Percentiles rank a stretch among this genome's conserved stretches.
phyloP scores from a whole-genome alignment of 2,888 invertebrate genomes.

The Amblyteles armatorius region DNA sequence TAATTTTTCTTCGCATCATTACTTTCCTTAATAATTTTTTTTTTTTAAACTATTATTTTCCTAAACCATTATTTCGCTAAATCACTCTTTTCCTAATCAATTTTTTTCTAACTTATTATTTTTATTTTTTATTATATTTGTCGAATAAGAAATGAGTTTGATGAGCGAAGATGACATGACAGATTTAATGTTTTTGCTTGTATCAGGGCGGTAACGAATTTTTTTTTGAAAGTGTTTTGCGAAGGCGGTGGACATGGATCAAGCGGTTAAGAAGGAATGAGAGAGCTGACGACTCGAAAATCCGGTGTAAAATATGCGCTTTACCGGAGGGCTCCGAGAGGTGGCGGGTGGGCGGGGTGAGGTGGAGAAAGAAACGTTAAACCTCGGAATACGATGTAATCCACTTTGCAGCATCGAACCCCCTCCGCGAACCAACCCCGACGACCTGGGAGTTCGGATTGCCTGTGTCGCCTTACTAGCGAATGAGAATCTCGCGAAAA shows the following conservation, averaged over 20 bases:
- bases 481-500: conserved; percentile 31
- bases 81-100: not conserved
- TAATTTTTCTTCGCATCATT: too few relatives aligned
- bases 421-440: not conserved
- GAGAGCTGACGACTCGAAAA: conserved; percentile 66
- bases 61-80: not conserved
- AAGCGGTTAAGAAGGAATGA: conserved; percentile 23
- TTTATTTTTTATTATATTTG: not conserved
- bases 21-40: too few relatives aligned
- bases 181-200: not conserved
- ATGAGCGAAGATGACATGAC: not conserved
- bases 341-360: conserved; percentile 8
- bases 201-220: not conserved
- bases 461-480: conserved; percentile 28
- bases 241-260: conserved; percentile 15
- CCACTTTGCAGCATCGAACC: conserved; percentile 60
- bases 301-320: conserved; percentile 74
- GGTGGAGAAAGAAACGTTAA: conserved; percentile 43
- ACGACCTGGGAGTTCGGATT: not conserved
- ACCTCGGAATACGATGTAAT: conserved; percentile 60
- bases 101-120: not conserved
- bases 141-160: not conserved
- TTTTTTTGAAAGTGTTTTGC: conserved; percentile 23
- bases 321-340: conserved; percentile 8
- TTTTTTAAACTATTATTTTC: too few relatives aligned